Evolutionary conservation across 2,888 invertebrate genomes (phyloP), one percentile per base, ranked within the genome.

Genomic region (Ashinkailepas kermadecensis): DNA sequence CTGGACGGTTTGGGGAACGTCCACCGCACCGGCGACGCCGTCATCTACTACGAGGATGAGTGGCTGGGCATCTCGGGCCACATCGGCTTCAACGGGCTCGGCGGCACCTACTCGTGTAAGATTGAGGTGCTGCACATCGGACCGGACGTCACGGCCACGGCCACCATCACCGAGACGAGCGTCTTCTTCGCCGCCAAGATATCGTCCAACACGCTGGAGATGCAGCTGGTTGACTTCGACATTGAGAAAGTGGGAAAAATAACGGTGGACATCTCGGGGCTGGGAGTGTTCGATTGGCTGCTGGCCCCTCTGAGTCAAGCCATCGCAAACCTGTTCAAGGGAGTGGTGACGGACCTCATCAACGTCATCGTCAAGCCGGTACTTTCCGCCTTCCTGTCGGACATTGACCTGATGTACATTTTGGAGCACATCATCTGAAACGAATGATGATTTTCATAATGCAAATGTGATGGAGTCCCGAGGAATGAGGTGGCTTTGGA

Each of bases 101-200:
- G 70, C 70, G 70, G 39, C 39, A 54, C 39, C 39, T 70, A 70
- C 54, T 54, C 70, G 15, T 70, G 70, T 39, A 70, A 54, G 70
- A 54, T 70, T 7, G 70, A 70, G 70, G 54, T 70, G 6, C 25
- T 70, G 4, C 25, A 25, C 18, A 70, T 70, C 70, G 70, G 70
- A 6, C 70, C 39, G 4, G 70, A 70, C 70, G 70, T 70, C 8
- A 54, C 70, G 25, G 70, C 70, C 54, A 70, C 70, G 70, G 70
- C 70, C 39, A 54, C 70, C 70, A 70, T 70, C 70, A 70, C 39
- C 15, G 70, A 70, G 70, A 70, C 70, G 8, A 70, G 70, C 54
- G 18, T 70, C 70, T 54, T 18, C 70, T 54, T 70, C 54, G 25
- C 12, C 54, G 18, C 54, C 70, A 70, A 39, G 70, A 15, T 70